Conservation (phyloP, 2,888 invertebrate genomes). For the Pediacus dermestoides region DNA sequence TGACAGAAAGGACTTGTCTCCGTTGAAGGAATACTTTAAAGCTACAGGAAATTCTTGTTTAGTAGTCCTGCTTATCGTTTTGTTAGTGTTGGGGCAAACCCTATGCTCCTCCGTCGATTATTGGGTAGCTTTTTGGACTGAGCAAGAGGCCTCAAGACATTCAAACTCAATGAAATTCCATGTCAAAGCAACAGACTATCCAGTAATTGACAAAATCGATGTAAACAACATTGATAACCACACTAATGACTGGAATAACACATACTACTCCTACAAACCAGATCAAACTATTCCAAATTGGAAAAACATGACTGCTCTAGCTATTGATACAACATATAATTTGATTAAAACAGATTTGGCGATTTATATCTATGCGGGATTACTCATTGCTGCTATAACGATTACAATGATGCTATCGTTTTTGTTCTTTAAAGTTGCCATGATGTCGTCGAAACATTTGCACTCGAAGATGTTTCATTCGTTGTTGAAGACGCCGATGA, state of each 20-base stretch:
- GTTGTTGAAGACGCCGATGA: slow-evolving; percentile 59
- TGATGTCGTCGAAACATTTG: slow-evolving; percentile 69
- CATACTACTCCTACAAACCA: too few relatives aligned
- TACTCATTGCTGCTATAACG: slow-evolving; percentile 57
- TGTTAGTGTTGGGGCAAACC: slow-evolving; percentile 36
- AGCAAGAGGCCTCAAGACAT: too few relatives aligned
- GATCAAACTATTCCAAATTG: too few relatives aligned
- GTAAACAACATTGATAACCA: too few relatives aligned
- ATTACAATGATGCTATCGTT: slow-evolving; percentile 62
- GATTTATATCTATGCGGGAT: slow-evolving; percentile 53
- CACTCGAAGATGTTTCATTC: slow-evolving; percentile 74
- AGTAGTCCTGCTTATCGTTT: slow-evolving; percentile 23
- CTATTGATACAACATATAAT: slow-evolving; percentile 13
- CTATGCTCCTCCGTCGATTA: slow-evolving; percentile 39
- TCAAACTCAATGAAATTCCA: too few relatives aligned
- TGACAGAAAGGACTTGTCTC: too few relatives aligned
- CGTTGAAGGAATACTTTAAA: slow-evolving; percentile 39
- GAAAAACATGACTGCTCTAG: too few relatives aligned
- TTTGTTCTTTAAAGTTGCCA: slow-evolving; percentile 68
- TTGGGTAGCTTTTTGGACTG: slow-evolving; percentile 43
- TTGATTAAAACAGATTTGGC: slow-evolving; percentile 29
- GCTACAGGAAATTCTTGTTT: slow-evolving; percentile 31
- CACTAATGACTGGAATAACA: too few relatives aligned
- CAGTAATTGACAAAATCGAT: too few relatives aligned
- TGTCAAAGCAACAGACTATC: too few relatives aligned